These are phyloP conservation scores for Andricus curvator DNA, from an alignment of 2,888 invertebrate genomes.

Conservation along the genomic window DNA sequence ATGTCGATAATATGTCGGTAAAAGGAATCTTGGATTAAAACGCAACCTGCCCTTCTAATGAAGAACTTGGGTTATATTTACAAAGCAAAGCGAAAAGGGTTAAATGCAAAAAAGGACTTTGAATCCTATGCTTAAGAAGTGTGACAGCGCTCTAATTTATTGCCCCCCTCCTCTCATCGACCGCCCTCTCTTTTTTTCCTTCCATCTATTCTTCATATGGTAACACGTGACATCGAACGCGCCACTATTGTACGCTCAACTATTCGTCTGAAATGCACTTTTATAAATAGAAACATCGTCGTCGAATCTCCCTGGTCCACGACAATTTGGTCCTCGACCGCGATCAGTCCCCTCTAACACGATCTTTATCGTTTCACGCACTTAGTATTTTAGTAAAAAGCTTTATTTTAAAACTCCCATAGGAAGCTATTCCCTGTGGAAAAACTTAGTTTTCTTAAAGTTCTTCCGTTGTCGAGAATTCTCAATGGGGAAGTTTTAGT, in stretches of 20 bases:
- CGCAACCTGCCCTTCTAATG: background rate
- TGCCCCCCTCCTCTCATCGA: slow-evolving; percentile 49
- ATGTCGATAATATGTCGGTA: background rate
- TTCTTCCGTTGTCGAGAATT: background rate
- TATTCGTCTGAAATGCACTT: slow-evolving; percentile 60
- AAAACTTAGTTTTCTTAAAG: background rate
- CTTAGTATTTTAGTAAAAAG: background rate
- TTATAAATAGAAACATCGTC: slow-evolving; percentile 38
- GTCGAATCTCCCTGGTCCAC: slow-evolving; percentile 17
- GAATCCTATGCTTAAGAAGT: slow-evolving; percentile 63
- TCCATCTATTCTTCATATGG: slow-evolving; percentile 36
- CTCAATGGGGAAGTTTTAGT: background rate
- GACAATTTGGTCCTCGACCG: slow-evolving; percentile 18
- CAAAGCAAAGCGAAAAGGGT: background rate
- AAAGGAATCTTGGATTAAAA: background rate
- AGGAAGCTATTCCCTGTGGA: background rate
- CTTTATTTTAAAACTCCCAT: slow-evolving; percentile 14
- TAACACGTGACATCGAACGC: slow-evolving; percentile 59
- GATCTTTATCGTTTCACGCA: slow-evolving; percentile 20
- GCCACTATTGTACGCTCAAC: slow-evolving; percentile 61
- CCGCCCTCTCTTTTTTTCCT: slow-evolving; percentile 35
- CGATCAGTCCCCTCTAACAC: slow-evolving; percentile 17
- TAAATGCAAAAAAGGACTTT: slow-evolving; percentile 26
- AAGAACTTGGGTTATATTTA: slow-evolving; percentile 16
- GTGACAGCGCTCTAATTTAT: slow-evolving; percentile 64